Percentiles rank a stretch among this genome's conserved stretches.
phyloP scores from a whole-genome alignment of 2,888 invertebrate species.

The Willowsia nigromaculata region DNA sequence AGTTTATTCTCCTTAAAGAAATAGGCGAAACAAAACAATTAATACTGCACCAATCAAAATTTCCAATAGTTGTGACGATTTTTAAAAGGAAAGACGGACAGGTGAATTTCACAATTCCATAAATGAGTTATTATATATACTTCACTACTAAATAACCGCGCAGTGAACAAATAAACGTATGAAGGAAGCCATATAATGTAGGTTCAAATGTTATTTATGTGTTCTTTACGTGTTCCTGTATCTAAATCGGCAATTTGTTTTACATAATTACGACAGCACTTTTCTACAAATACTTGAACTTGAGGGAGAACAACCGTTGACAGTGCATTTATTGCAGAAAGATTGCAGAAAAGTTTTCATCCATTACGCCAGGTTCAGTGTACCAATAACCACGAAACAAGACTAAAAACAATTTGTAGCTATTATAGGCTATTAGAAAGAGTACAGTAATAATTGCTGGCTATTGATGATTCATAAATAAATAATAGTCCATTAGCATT shows the following conservation, averaged over 20 bases:
- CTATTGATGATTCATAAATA: conserved; percentile 6
- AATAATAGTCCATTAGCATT: not conserved
- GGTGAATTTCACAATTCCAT: too few species aligned
- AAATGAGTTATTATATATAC: too few species aligned
- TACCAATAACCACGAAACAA: not conserved
- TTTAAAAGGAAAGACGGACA: too few species aligned
- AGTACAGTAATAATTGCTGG: not conserved
- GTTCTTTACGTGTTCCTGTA: not conserved
- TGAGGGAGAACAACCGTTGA: conserved; percentile 3
- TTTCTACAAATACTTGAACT: not conserved
- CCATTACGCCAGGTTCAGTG: not conserved
- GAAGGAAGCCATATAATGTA: not conserved
- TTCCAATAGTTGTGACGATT: too few species aligned
- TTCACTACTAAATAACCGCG: too few species aligned
- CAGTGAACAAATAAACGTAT: not conserved
- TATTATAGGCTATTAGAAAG: not conserved
- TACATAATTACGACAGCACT: not conserved
- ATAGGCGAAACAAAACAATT: too few species aligned
- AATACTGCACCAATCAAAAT: too few species aligned
- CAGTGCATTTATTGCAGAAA: not conserved
- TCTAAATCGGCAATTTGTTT: not conserved
- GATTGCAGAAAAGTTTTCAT: not conserved
- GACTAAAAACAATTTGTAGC: not conserved
- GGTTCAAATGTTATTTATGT: not conserved
- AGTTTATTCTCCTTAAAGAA: too few species aligned